Conservation (phyloP, 1,140 invertebrate species). For the Heliothis subflexa region DNA sequence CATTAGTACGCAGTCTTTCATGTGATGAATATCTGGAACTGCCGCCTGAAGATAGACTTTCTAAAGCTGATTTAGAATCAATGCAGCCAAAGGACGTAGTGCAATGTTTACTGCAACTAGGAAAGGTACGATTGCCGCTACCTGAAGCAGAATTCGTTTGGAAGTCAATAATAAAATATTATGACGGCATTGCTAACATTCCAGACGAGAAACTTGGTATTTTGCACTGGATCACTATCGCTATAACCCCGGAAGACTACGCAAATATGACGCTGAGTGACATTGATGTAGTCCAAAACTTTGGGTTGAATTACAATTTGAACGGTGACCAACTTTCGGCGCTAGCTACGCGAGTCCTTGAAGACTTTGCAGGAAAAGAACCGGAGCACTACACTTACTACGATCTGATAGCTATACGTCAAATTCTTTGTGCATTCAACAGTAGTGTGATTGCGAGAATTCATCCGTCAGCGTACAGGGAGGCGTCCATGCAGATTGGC, state of each 20-base stretch:
- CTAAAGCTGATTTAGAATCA: constrained; percentile 63
- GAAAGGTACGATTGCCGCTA: constrained; percentile 60
- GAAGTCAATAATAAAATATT: constrained; percentile 66
- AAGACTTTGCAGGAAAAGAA: constrained; percentile 84
- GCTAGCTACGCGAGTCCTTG: constrained; percentile 78
- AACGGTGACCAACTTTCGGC: constrained; percentile 72
- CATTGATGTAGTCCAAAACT: constrained; percentile 83
- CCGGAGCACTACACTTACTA: constrained; percentile 84
- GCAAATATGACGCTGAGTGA: constrained; percentile 81
- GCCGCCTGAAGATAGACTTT: constrained; percentile 56
- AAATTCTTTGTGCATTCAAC: constrained; percentile 85
- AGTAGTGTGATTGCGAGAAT: constrained; percentile 80
- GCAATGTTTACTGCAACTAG: constrained; percentile 71
- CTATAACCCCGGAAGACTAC: constrained; percentile 77
- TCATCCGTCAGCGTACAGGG: constrained; percentile 81
- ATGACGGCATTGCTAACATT: constrained; percentile 69
- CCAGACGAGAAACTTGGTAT: constrained; percentile 76
- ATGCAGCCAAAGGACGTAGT: constrained; percentile 68
- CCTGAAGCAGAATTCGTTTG: constrained; percentile 74
- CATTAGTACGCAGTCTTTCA: constrained; percentile 3
- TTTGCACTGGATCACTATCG: constrained; percentile 83
- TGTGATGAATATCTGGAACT: constrained; percentile 68
- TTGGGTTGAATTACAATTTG: constrained; percentile 82
- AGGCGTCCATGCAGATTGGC: constrained; percentile 74
- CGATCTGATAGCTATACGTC: constrained; percentile 80